Evolutionary conservation across 2,888 invertebrate genomes (phyloP), one percentile per base, ranked within the genome.

Genomic region (Amblyjoppa proteus): DNA sequence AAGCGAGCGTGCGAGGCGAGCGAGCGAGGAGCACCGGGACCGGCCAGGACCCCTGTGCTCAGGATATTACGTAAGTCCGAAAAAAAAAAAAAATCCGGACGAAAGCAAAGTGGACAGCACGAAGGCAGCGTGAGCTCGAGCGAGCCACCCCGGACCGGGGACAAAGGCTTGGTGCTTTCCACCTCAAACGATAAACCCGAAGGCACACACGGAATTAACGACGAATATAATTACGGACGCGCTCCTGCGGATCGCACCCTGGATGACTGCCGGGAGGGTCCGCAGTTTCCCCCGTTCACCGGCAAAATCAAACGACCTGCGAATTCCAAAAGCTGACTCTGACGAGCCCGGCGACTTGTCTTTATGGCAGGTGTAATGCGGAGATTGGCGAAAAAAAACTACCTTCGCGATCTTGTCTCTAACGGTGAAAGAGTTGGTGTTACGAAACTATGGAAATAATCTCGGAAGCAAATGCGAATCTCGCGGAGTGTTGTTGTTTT

Each of bases 1-100:
- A 82, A 87, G 83, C 83, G 85, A 70, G 81, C 20, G 53, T 38
- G 74, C 9, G 49, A 78, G 74, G 78, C 41, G 70, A 61, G 69
- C 11, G 49, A 78, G 66, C 79, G 34, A 45, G 56, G 56, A 76
- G 66, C 81, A 81, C 86, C 81, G 81, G 83, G 84, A 79, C 81
- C 86, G 86, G 85, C 51, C 38, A 70, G 64, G 74, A 69, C 76
- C 83, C 82, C 81, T 68, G 77, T 89, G 90, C 89, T 91, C 91
- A 92, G 92, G 91, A 93, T 93, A 92, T 93, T 92, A 92, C 92
- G 89, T 92, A 92, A 92, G 92, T 92, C 91, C 89, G 89, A 41
- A 41, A 41, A 28, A 31, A 92, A 31, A 92, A 92, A 93, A 93
- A 93, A 91, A 87, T 89, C 84, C 87, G 89, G 89, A 90, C 90